A percentile compares a stretch with the other conserved stretches of the same genome.
phyloP scores from a whole-genome alignment of 2,888 invertebrate species.

The Lasioglossum vierecki region DNA sequence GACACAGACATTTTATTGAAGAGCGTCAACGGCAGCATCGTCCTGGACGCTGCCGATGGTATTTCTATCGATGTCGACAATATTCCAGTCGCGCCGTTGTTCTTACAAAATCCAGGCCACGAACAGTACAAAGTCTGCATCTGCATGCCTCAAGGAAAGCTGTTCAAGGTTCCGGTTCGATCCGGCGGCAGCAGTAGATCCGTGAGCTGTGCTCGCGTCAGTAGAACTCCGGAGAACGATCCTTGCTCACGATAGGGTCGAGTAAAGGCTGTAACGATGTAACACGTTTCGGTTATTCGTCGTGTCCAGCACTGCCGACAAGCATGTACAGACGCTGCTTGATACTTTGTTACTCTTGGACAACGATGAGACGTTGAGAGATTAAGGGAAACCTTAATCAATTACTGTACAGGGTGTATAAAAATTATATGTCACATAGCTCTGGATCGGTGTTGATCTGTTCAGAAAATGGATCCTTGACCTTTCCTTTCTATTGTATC shows the following conservation, averaged over 20 bases:
- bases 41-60: slow-evolving; percentile 89
- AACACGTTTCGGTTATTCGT: slow-evolving; percentile 9
- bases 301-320: slow-evolving; percentile 53
- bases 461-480: neutral
- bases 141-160: slow-evolving; percentile 94
- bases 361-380: neutral
- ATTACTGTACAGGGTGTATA: neutral
- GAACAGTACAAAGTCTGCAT: slow-evolving; percentile 94
- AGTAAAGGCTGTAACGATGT: neutral
- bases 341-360: slow-evolving; percentile 10
- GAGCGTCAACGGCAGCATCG: slow-evolving; percentile 90
- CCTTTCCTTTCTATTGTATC: too few species aligned
- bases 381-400: neutral
- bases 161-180: slow-evolving; percentile 91
- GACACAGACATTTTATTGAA: slow-evolving; percentile 92
- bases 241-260: slow-evolving; percentile 85
- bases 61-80: slow-evolving; percentile 89
- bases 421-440: neutral
- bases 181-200: slow-evolving; percentile 84
- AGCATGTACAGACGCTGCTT: neutral
- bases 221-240: slow-evolving; percentile 87
- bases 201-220: slow-evolving; percentile 88
- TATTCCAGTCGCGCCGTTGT: slow-evolving; percentile 88
- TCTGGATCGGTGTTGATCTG: neutral
- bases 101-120: slow-evolving; percentile 70